Evolutionary conservation across 2,888 invertebrate species (phyloP).

Genomic region (Yponomeuta plumbellus): DNA sequence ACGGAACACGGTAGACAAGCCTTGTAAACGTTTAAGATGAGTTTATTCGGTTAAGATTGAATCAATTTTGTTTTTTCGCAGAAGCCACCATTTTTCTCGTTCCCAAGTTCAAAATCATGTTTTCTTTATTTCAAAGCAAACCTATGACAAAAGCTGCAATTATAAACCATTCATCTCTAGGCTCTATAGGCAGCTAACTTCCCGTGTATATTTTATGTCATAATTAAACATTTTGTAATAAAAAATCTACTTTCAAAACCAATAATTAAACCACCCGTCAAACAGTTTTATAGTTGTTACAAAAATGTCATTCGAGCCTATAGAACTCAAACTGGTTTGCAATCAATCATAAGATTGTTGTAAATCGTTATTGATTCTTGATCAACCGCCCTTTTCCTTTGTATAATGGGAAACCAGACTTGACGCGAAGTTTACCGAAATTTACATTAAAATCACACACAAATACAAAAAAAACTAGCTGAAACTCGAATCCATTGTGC

Average conservation of each 20-base stretch:
- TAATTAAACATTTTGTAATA: slow-evolving; percentile 11
- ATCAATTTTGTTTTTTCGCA: too few species aligned
- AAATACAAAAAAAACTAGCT: slow-evolving; percentile 60
- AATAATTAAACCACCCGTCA: slow-evolving; percentile 42
- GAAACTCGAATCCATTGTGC: slow-evolving; percentile 68
- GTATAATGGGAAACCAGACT: slow-evolving; percentile 56
- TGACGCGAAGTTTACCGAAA: slow-evolving; percentile 64
- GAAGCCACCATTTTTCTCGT: too few species aligned
- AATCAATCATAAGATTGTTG: slow-evolving; percentile 75
- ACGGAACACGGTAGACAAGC: slow-evolving; percentile 31
- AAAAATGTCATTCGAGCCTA: slow-evolving; percentile 46
- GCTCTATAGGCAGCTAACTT: background rate
- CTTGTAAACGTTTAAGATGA: background rate
- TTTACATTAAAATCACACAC: slow-evolving; percentile 70
- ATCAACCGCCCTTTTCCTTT: slow-evolving; percentile 58
- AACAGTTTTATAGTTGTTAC: slow-evolving; percentile 29
- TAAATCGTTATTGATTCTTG: slow-evolving; percentile 56
- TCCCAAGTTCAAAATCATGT: background rate
- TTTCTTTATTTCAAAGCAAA: background rate
- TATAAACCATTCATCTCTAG: background rate
- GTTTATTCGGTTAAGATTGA: background rate
- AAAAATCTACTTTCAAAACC: slow-evolving; percentile 13
- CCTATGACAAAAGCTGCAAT: background rate
- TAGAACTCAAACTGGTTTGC: slow-evolving; percentile 63
- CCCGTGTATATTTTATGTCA: background rate